Evolutionary conservation across 1,140 invertebrate genomes (phyloP).

Genomic region (Triops longicaudatus): DNA sequence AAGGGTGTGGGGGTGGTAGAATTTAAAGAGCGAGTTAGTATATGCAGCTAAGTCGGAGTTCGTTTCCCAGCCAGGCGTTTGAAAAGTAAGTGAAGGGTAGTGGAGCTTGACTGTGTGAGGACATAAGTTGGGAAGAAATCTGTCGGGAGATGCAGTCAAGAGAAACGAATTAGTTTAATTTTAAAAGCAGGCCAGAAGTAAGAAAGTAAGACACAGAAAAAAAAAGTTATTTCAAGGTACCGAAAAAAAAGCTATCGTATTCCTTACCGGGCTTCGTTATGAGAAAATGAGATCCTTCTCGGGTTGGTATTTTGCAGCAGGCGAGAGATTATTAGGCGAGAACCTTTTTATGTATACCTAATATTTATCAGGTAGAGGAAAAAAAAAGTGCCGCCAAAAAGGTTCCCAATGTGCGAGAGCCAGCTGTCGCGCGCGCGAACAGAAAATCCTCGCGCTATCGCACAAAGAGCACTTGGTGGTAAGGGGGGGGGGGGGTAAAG

Average conservation of each 20-base stretch:
- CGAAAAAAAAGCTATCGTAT: neutral
- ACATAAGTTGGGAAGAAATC: neutral
- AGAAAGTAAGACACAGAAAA: neutral
- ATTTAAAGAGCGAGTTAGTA: neutral
- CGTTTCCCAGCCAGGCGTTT: neutral
- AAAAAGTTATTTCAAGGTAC: neutral
- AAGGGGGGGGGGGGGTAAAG: neutral
- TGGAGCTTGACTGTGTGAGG: neutral
- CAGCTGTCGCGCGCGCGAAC: neutral
- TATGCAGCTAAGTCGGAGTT: neutral
- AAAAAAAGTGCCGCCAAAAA: constrained; percentile 9
- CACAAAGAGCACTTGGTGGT: too few relatives aligned
- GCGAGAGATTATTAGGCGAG: constrained; percentile 5
- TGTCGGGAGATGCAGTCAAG: neutral
- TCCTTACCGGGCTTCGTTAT: neutral
- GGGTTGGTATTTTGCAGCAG: neutral
- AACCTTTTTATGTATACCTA: constrained; percentile 15
- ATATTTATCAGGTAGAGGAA: constrained; percentile 7
- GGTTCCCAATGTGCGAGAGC: constrained; percentile 12
- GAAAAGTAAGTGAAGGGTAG: neutral
- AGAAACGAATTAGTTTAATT: constrained; percentile 9
- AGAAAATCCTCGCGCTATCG: neutral
- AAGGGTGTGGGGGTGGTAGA: neutral
- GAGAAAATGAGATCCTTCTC: neutral
- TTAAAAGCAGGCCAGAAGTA: neutral